A percentile compares a stretch with the other conserved stretches of the same genome.
phyloP scores from a whole-genome alignment of 37 sponge, comb jelly and placozoan species.

The Hexactinellida sp. region DNA sequence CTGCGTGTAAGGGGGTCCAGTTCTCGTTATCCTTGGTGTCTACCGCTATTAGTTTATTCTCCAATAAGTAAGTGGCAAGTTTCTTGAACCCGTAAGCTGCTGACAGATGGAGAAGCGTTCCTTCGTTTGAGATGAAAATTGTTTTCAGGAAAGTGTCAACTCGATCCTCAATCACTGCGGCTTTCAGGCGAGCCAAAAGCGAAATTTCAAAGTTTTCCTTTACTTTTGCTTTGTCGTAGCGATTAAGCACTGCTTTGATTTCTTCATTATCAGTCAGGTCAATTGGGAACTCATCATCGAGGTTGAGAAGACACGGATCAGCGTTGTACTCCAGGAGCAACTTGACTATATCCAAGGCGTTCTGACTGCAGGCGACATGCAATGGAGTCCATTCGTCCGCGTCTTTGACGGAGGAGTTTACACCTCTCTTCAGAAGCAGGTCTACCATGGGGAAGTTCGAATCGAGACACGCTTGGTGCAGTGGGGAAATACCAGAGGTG shows the following conservation, averaged over 20 bases:
- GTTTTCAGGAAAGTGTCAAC: neutral
- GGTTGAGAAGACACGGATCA: neutral
- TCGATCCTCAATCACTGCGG: neutral
- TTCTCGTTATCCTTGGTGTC: constrained; percentile 2
- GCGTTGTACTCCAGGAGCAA: neutral
- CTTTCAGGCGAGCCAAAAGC: neutral
- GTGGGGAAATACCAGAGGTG: neutral
- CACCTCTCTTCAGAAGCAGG: neutral
- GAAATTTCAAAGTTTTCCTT: neutral
- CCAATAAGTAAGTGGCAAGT: neutral
- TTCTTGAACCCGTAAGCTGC: constrained; percentile 8
- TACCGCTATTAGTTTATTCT: neutral
- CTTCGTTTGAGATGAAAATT: neutral
- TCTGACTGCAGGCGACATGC: neutral
- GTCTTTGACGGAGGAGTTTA: neutral
- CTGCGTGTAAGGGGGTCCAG: neutral
- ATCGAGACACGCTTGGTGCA: neutral
- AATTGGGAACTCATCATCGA: neutral
- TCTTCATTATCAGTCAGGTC: constrained; percentile 13
- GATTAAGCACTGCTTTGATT: neutral
- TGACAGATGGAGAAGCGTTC: neutral
- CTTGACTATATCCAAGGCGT: neutral
- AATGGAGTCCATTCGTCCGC: constrained; percentile 10
- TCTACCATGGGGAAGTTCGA: neutral
- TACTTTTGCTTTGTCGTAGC: neutral